These are phyloP conservation scores for Hemiscyllium ocellatum DNA, from an alignment of 2,113 vertebrate genomes.

Conservation along the genomic window DNA sequence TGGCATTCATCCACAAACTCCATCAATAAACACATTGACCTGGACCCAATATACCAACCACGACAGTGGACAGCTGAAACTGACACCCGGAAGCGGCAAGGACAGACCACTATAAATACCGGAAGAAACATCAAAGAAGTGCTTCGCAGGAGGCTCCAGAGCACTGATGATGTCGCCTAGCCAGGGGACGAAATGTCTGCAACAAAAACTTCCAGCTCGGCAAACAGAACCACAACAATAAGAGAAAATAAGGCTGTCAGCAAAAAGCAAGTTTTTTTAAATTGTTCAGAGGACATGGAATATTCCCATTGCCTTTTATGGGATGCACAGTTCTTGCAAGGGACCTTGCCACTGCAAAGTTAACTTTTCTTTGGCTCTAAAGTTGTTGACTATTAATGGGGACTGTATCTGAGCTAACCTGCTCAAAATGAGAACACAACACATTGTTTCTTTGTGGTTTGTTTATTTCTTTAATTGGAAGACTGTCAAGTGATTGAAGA, in stretches of 20 bases:
- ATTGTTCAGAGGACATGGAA: neutral
- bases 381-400: neutral
- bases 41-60: too few species aligned
- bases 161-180: too few species aligned
- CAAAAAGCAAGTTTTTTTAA: neutral
- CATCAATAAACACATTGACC: too few species aligned
- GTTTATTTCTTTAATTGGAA: conserved; percentile 37
- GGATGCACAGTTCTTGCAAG: neutral
- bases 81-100: too few species aligned
- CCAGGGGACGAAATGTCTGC: too few species aligned
- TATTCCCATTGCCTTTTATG: neutral
- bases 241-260: neutral
- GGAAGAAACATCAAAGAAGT: too few species aligned
- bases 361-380: conserved; percentile 5
- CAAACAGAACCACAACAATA: too few species aligned
- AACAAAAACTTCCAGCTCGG: too few species aligned
- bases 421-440: conserved; percentile 37
- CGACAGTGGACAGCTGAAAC: too few species aligned
- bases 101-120: too few species aligned
- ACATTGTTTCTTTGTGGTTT: conserved; percentile 36
- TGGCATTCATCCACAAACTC: too few species aligned
- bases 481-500: conserved; percentile 32
- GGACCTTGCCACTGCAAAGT: neutral
- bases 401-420: conserved; percentile 24
- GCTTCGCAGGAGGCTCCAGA: too few species aligned